phyloP scores from a whole-genome alignment of 64 coral and sea anemone genomes.

The Exaiptasia diaphana region DNA sequence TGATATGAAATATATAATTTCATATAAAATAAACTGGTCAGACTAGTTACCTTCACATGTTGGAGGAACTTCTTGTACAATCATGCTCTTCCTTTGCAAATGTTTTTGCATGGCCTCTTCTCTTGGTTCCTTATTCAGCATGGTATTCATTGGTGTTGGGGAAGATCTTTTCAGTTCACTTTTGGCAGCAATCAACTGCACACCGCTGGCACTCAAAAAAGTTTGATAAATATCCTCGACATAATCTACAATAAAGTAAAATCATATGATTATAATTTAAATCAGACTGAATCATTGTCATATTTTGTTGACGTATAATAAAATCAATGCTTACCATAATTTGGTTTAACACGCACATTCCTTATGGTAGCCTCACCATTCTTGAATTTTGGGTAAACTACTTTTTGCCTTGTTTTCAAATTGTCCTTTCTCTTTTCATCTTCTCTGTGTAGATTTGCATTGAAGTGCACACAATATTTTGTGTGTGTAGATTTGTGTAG shows the following conservation, averaged over 20 bases:
- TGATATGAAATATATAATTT: background rate
- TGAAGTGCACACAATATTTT: conserved; percentile 57
- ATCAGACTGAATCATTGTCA: background rate
- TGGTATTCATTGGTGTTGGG: conserved; percentile 34
- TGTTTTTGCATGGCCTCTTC: conserved; percentile 6
- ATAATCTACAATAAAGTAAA: background rate
- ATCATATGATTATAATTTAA: background rate
- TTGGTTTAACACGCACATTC: conserved; percentile 18
- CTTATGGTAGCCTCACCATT: conserved; percentile 52
- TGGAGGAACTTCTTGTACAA: background rate
- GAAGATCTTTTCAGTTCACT: background rate
- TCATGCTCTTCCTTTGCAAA: background rate
- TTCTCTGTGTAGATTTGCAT: conserved; percentile 57
- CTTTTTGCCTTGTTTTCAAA: conserved; percentile 1
- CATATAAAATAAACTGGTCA: background rate
- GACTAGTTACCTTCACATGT: background rate
- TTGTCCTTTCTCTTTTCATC: background rate
- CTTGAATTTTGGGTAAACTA: conserved; percentile 60
- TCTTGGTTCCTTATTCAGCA: conserved; percentile 26
- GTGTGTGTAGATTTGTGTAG: background rate
- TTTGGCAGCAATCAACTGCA: background rate
- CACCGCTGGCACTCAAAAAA: background rate
- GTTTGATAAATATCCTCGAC: conserved; percentile 17
- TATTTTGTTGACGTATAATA: background rate
- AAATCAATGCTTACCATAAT: conserved; percentile 34